Evolutionary conservation across 2,888 invertebrate species (phyloP).

Genomic region (Urechis unicinctus): DNA sequence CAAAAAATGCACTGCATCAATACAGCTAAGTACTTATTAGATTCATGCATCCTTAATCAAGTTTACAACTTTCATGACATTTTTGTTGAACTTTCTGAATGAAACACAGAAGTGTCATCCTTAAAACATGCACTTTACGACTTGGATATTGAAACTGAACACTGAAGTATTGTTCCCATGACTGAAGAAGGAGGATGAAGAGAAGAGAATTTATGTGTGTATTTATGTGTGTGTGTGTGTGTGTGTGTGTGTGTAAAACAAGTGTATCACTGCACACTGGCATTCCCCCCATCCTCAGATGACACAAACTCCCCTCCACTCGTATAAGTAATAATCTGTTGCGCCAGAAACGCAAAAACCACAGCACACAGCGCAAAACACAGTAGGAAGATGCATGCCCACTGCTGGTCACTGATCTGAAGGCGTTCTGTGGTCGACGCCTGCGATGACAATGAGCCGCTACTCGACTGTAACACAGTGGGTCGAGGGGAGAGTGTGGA

Average conservation of each 20-base stretch:
- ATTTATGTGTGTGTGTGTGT: no score
- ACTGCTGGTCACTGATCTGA: slow-evolving; percentile 58
- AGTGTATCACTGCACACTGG: background rate
- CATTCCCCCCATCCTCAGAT: background rate
- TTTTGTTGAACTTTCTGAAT: no score
- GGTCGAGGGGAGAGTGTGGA: slow-evolving; percentile 51
- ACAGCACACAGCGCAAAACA: slow-evolving; percentile 61
- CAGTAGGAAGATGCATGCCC: slow-evolving; percentile 61
- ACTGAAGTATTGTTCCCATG: no score
- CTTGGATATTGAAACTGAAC: no score
- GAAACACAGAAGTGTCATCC: no score
- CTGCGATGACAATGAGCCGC: background rate
- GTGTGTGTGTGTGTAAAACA: background rate
- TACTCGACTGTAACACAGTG: slow-evolving; percentile 11
- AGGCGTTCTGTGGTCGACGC: background rate
- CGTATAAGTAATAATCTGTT: slow-evolving; percentile 42
- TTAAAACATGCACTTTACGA: no score
- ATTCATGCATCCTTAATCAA: no score
- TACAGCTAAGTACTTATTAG: no score
- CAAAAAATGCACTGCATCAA: no score
- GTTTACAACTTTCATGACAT: no score
- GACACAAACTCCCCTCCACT: background rate
- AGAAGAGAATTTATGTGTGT: no score
- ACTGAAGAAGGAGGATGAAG: no score
- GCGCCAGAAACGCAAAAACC: slow-evolving; percentile 60